Percentiles rank a stretch among this genome's conserved stretches.
phyloP scores from a whole-genome alignment of 1,140 invertebrate genomes.

The Diachasma alloeum region DNA sequence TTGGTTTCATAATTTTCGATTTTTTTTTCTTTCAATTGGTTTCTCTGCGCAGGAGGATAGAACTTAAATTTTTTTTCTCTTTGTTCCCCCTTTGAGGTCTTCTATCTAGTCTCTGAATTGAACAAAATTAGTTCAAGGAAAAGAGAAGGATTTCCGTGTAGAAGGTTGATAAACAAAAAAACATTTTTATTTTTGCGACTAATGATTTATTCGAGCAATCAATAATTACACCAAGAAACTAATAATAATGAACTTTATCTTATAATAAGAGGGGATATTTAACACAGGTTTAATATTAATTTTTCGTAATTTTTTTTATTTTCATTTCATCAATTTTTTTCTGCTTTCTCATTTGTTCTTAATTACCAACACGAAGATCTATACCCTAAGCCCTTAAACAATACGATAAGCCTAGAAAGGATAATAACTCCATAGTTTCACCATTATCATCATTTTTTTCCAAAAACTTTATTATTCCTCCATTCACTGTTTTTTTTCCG shows the following conservation, averaged over 20 bases:
- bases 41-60: too few relatives aligned
- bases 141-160: background rate
- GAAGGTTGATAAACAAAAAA: background rate
- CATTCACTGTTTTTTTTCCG: background rate
- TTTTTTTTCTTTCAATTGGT: background rate
- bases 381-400: background rate
- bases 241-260: background rate
- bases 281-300: background rate
- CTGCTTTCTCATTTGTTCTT: background rate
- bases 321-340: background rate
- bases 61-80: too few relatives aligned
- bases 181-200: background rate
- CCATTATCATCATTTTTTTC: background rate
- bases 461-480: background rate
- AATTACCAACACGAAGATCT: background rate
- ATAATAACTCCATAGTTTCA: background rate
- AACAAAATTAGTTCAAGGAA: too few relatives aligned
- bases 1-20: too few relatives aligned
- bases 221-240: background rate
- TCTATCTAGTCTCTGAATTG: too few relatives aligned
- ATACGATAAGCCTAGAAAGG: background rate
- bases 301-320: background rate
- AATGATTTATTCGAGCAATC: background rate
- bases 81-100: too few relatives aligned
- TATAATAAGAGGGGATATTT: background rate